These are phyloP conservation scores for Fregetta grallaria DNA, from an alignment of 2,113 vertebrate genomes.

Conservation along the genomic window DNA sequence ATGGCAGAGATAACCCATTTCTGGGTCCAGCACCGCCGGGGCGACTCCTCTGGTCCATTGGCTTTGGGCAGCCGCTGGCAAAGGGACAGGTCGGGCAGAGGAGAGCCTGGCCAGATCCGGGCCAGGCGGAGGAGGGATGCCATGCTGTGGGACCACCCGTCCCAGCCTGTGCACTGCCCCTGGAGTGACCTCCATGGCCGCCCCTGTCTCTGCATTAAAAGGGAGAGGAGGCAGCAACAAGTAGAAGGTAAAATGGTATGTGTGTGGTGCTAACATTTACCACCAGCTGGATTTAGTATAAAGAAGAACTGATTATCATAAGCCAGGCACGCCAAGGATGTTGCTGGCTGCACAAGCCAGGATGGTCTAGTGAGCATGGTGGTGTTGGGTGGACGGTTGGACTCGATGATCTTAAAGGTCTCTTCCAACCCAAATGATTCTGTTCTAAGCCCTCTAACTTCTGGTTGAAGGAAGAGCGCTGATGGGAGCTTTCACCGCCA, in stretches of 20 bases:
- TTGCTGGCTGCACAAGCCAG: background rate
- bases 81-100: background rate
- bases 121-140: background rate
- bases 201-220: background rate
- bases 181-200: background rate
- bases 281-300: background rate
- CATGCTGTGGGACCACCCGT: accelerated
- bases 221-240: background rate
- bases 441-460: background rate
- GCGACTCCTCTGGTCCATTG: background rate
- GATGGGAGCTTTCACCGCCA: background rate
- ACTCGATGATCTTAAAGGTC: too few relatives aligned
- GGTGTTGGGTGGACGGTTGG: too few relatives aligned
- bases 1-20: accelerated
- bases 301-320: background rate
- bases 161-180: background rate
- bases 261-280: background rate
- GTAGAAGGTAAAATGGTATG: background rate
- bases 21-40: background rate
- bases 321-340: background rate
- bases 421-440: too few relatives aligned
- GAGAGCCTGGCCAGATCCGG: background rate
- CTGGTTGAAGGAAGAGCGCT: background rate
- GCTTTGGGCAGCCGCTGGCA: background rate
- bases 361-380: too few relatives aligned